These are phyloP conservation scores for Antheraea mylitta DNA, from an alignment of 1,140 invertebrate species.

Conservation along the genomic window DNA sequence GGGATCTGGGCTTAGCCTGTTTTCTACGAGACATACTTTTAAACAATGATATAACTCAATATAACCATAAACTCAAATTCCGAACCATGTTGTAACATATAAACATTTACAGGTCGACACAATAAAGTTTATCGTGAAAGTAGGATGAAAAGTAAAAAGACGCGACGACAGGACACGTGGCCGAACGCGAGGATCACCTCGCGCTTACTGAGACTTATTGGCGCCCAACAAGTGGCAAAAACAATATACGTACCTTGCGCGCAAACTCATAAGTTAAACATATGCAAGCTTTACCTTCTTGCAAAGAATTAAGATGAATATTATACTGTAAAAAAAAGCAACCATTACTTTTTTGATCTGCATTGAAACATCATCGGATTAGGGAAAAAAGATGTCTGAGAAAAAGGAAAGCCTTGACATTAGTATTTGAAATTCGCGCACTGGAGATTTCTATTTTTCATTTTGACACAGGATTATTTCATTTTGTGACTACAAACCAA, in stretches of 20 bases:
- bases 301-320: background rate
- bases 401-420: too few relatives aligned
- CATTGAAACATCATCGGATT: too few relatives aligned
- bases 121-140: conserved; percentile 55
- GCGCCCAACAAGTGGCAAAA: conserved; percentile 79
- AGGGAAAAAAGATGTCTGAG: too few relatives aligned
- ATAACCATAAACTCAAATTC: background rate
- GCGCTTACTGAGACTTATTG: conserved; percentile 63
- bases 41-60: background rate
- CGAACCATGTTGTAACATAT: background rate
- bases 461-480: too few relatives aligned
- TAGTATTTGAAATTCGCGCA: too few relatives aligned
- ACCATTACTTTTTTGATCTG: too few relatives aligned
- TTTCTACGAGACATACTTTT: conserved; percentile 74
- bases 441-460: too few relatives aligned
- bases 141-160: conserved; percentile 21
- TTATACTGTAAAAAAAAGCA: background rate
- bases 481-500: too few relatives aligned
- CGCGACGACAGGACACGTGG: conserved; percentile 35
- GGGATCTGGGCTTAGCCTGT: conserved; percentile 76
- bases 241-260: conserved; percentile 65
- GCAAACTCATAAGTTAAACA: conserved; percentile 65
- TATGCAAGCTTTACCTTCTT: background rate
- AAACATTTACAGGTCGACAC: background rate
- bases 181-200: conserved; percentile 57